Percentiles rank a stretch among this genome's conserved stretches.
Conservation (phyloP, 1,140 invertebrate species). For the Neelides sp. region DNA sequence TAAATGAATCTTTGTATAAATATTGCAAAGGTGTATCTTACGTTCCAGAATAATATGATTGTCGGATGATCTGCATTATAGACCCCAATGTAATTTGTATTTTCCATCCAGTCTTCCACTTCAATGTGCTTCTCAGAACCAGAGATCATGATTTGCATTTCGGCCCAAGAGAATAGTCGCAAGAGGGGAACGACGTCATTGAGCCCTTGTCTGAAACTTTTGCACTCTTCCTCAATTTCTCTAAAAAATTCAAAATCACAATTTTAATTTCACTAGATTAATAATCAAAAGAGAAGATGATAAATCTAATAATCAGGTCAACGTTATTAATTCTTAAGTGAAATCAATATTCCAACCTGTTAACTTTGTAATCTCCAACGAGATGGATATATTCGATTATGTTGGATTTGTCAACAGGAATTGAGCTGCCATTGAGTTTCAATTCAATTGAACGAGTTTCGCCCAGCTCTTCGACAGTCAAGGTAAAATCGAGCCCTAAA, state of each 20-base stretch:
- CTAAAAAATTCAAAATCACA: slow-evolving; percentile 35
- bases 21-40: not conserved
- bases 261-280: not conserved
- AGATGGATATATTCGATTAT: slow-evolving; percentile 93
- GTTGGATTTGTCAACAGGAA: slow-evolving; percentile 79
- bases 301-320: not conserved
- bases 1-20: not conserved
- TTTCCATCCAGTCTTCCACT: slow-evolving; percentile 66
- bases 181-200: slow-evolving; percentile 37
- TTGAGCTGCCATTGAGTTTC: slow-evolving; percentile 76
- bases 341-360: slow-evolving; percentile 49
- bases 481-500: slow-evolving; percentile 73
- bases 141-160: slow-evolving; percentile 86
- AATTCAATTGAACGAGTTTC: slow-evolving; percentile 78
- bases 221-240: slow-evolving; percentile 38
- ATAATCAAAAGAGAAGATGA: not conserved
- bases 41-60: slow-evolving; percentile 52
- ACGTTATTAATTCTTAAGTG: not conserved
- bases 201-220: slow-evolving; percentile 21
- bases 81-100: slow-evolving; percentile 73
- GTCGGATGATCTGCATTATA: slow-evolving; percentile 56
- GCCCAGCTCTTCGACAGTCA: slow-evolving; percentile 76
- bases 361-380: slow-evolving; percentile 90
- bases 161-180: slow-evolving; percentile 86
- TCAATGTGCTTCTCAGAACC: slow-evolving; percentile 86